Conservation (phyloP, 2,797 vertebrate genomes). For the Ptychadena robeensis region DNA sequence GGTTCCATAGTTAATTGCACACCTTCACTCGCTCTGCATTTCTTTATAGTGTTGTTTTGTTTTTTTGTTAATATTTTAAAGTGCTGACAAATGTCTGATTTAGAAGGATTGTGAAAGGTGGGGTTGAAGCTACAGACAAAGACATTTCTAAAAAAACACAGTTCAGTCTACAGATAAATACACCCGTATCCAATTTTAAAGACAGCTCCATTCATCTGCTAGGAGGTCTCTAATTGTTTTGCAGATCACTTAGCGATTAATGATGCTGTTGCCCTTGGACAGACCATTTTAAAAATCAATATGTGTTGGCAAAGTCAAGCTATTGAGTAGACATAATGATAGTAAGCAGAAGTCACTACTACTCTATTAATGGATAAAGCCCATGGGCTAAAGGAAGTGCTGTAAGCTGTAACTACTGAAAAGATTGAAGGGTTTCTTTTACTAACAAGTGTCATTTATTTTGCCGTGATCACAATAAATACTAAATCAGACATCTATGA, state of each 20-base stretch:
- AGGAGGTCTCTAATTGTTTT: constrained; percentile 71
- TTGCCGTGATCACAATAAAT: constrained; percentile 51
- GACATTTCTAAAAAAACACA: constrained; percentile 58
- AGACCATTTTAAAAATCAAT: constrained; percentile 66
- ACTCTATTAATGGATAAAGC: constrained; percentile 65
- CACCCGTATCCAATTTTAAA: constrained; percentile 64
- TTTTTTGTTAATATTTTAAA: background rate
- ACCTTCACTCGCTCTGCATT: background rate
- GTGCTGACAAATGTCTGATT: background rate
- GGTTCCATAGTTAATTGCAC: background rate
- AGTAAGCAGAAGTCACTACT: constrained; percentile 61
- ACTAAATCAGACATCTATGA: constrained; percentile 60
- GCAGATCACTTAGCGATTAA: constrained; percentile 74
- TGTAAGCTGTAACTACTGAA: constrained; percentile 1
- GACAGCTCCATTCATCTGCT: constrained; percentile 68
- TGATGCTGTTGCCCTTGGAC: constrained; percentile 69
- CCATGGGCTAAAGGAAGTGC: constrained; percentile 32
- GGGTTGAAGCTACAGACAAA: constrained; percentile 61
- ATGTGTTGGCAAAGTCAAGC: constrained; percentile 68
- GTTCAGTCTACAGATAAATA: constrained; percentile 48
- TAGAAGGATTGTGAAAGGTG: constrained; percentile 24
- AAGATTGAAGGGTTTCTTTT: constrained; percentile 55
- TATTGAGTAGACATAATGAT: constrained; percentile 61
- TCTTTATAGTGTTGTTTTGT: background rate
- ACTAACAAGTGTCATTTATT: constrained; percentile 32